Conservation (phyloP, 2,797 vertebrate genomes). For the Hippopotamyrus pictus region DNA sequence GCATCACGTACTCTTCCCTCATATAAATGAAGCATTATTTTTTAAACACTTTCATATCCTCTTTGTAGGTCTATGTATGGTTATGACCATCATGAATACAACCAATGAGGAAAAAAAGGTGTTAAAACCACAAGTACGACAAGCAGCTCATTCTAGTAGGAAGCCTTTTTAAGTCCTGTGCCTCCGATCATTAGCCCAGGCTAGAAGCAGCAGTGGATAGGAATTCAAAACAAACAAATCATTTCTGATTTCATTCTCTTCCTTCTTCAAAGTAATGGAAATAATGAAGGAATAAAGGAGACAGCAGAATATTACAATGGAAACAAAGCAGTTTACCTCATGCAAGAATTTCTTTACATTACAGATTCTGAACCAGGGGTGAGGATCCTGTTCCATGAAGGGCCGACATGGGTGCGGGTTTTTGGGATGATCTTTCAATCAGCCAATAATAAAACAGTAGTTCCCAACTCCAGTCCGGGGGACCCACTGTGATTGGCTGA, state of each 20-base stretch:
- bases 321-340: background rate
- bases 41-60: background rate
- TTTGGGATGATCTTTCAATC: background rate
- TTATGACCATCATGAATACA: background rate
- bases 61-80: background rate
- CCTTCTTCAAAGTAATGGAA: background rate
- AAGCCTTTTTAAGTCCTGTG: background rate
- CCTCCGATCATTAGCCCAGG: background rate
- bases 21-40: background rate
- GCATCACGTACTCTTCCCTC: background rate
- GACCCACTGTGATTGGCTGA: too few species aligned
- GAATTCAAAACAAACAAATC: background rate
- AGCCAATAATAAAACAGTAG: background rate
- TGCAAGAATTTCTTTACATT: background rate
- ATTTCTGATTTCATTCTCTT: background rate
- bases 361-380: background rate
- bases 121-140: background rate
- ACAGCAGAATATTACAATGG: background rate
- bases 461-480: too few species aligned
- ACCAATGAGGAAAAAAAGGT: background rate
- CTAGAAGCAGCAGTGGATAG: background rate
- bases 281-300: background rate
- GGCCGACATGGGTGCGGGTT: background rate
- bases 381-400: background rate
- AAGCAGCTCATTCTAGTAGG: background rate